phyloP scores from a whole-genome alignment of 2,888 invertebrate genomes.

The Orchestes rusci region DNA sequence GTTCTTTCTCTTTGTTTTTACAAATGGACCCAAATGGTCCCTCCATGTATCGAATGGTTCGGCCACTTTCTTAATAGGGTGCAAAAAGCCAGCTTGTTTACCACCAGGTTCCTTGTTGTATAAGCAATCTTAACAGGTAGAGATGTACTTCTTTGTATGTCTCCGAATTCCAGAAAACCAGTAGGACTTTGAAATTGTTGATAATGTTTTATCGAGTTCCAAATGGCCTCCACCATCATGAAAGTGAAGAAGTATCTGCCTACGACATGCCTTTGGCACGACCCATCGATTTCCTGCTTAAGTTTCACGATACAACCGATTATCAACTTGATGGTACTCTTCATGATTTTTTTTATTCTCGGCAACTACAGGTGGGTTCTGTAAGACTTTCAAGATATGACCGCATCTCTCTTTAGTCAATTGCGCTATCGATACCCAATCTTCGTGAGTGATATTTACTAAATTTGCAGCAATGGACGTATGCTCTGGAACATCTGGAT shows the following conservation, averaged over 20 bases:
- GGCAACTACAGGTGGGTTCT: slow-evolving; percentile 7
- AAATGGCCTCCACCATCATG: slow-evolving; percentile 28
- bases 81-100: slow-evolving; percentile 21
- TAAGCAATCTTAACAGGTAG: slow-evolving; percentile 32
- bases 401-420: slow-evolving; percentile 17
- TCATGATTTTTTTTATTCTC: slow-evolving; percentile 19
- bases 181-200: slow-evolving; percentile 21
- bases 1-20: neutral
- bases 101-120: slow-evolving; percentile 33
- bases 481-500: slow-evolving; percentile 13
- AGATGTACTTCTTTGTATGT: slow-evolving; percentile 27
- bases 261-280: slow-evolving; percentile 15
- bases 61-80: neutral
- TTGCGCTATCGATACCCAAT: slow-evolving; percentile 23
- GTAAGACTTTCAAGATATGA: slow-evolving; percentile 17
- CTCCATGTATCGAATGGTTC: slow-evolving; percentile 29
- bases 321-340: slow-evolving; percentile 23
- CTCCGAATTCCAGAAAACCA: slow-evolving; percentile 30
- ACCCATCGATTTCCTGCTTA: slow-evolving; percentile 19
- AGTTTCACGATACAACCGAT: slow-evolving; percentile 19
- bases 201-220: slow-evolving; percentile 27
- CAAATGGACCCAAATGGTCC: slow-evolving; percentile 33
- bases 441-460: neutral
- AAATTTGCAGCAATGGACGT: slow-evolving; percentile 19
- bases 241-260: slow-evolving; percentile 27